These are phyloP conservation scores for Nephrotoma appendiculata DNA, from an alignment of 2,888 invertebrate species.

Conservation along the genomic window DNA sequence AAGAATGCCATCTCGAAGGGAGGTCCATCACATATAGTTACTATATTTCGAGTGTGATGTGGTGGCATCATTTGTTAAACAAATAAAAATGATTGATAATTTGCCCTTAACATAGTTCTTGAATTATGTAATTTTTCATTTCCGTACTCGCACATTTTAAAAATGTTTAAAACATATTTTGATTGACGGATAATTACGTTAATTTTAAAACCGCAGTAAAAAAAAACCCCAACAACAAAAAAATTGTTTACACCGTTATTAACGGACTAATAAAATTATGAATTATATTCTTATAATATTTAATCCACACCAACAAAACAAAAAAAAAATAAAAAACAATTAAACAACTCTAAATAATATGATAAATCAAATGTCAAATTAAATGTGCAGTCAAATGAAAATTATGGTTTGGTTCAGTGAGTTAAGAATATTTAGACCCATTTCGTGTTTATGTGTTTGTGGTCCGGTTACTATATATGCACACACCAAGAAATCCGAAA, in stretches of 20 bases:
- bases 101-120: background rate
- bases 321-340: background rate
- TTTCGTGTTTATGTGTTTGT: background rate
- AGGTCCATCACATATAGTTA: background rate
- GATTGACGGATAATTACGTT: background rate
- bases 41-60: background rate
- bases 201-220: background rate
- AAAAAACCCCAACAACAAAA: background rate
- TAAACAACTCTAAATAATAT: background rate
- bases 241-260: background rate
- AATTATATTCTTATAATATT: background rate
- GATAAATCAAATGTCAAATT: background rate
- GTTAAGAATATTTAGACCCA: background rate
- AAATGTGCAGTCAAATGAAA: background rate
- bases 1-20: background rate
- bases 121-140: background rate
- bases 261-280: background rate
- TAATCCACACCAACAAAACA: background rate
- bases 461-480: background rate
- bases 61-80: background rate
- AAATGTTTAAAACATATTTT: background rate
- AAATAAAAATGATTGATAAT: background rate
- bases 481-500: background rate
- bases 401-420: background rate
- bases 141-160: background rate